Evolutionary conservation across 2,888 invertebrate species (phyloP).

Genomic region (Agonopterix arenella): DNA sequence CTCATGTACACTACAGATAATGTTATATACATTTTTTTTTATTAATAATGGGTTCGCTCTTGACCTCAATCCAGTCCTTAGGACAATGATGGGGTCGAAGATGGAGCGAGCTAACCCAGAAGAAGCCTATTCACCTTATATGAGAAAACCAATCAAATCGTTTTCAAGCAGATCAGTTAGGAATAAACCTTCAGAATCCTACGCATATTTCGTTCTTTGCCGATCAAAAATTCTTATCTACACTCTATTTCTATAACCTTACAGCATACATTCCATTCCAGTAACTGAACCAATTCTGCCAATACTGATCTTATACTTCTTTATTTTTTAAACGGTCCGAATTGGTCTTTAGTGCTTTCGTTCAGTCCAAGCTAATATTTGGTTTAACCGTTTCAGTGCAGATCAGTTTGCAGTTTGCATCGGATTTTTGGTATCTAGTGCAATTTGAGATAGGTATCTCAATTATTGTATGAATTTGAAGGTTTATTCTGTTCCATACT

Average conservation of each 20-base stretch:
- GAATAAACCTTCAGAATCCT: constrained; percentile 9
- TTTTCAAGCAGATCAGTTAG: constrained; percentile 2
- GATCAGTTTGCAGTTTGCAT: not conserved
- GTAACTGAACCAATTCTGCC: constrained; percentile 9
- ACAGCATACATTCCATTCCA: constrained; percentile 17
- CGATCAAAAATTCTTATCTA: constrained; percentile 6
- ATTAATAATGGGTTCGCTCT: too few species aligned
- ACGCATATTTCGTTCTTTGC: not conserved
- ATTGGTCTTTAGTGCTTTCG: constrained; percentile 27
- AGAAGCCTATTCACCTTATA: too few species aligned
- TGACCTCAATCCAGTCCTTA: too few species aligned
- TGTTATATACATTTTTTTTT: too few species aligned
- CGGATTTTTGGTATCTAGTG: not conserved
- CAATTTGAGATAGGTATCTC: too few species aligned
- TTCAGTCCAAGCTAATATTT: constrained; percentile 34
- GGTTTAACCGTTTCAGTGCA: constrained; percentile 15
- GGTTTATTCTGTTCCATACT: too few species aligned
- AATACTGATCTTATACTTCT: constrained; percentile 23
- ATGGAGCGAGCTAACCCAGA: too few species aligned
- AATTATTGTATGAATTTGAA: too few species aligned
- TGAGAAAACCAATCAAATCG: too few species aligned
- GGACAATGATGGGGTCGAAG: too few species aligned
- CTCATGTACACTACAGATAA: too few species aligned
- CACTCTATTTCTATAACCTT: constrained; percentile 6
- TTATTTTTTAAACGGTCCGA: constrained; percentile 22